Base-by-base conservation (phyloP, 2,888 invertebrate species). In the Pherbina coryleti region DNA sequence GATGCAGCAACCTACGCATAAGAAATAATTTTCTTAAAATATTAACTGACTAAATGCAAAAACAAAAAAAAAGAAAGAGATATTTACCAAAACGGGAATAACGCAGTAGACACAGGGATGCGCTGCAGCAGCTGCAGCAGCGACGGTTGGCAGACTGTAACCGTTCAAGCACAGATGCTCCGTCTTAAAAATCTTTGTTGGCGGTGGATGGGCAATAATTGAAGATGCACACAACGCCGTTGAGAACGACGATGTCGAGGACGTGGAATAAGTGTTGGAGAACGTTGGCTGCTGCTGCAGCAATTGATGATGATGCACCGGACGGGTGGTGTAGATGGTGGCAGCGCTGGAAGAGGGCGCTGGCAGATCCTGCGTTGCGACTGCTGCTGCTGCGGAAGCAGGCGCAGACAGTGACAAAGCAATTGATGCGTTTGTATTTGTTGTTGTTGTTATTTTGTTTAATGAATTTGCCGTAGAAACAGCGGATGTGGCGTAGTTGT, bases 91-190 rank as follows among this genome's bases (percentile, higher is more conserved):
- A 84, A 88, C 88, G 80, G 88, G 88, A 84, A 88, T 87, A 72
- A 88, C 88, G 84, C 88, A 88, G 83, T 88, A 88, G 83, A 88
- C 88, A 83, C 88, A 88, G 80, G 88, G 88, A 86, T 88, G 87
- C 85, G 86, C 86, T 86, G 87, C 85, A 85, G 87, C 86, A 82
- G 87, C 83, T 82, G 86, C 85, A 83, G 86, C 83, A 78, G 83
- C 84, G 80, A 85, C 86, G 82, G 86, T 86, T 82, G 86, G 87
- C 85, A 88, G 82, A 83, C 87, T 87, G 88, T 87, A 88, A 80
- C 86, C 84, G 86, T 86, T 88, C 81, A 87, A 84, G 81, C 86
- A 86, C 84, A 86, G 82, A 85, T 87, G 87, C 86, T 87, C 87
- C 87, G 87, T 88, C 84, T 87, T 87, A 86, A 87, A 88, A 84